Evolutionary conservation across 1,140 invertebrate genomes (phyloP).

Genomic region (Portunus trituberculatus): DNA sequence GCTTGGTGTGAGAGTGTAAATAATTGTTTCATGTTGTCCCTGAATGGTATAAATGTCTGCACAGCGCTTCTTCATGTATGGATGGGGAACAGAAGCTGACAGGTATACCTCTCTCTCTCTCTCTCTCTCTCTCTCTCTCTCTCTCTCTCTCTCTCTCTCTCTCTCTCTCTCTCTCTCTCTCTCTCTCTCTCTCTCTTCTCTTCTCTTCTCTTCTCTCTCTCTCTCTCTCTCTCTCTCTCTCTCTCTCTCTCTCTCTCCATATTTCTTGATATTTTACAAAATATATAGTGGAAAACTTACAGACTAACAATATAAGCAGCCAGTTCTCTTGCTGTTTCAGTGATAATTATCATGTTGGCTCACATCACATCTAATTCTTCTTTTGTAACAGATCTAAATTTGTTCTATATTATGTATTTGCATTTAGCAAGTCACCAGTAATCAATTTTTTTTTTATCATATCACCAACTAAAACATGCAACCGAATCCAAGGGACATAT

Average conservation of each 20-base stretch:
- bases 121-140: neutral
- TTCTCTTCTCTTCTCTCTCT: neutral
- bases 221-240: neutral
- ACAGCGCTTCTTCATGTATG: constrained; percentile 64
- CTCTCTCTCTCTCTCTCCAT: too few species aligned
- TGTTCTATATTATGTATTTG: too few species aligned
- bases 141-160: neutral
- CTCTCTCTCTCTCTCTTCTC: neutral
- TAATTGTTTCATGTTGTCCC: constrained; percentile 75
- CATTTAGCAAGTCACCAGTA: neutral
- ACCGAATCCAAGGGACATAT: too few species aligned
- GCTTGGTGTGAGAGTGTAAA: constrained; percentile 74
- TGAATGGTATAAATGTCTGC: constrained; percentile 68
- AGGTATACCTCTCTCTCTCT: neutral
- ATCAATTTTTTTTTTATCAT: neutral
- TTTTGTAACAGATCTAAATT: too few species aligned
- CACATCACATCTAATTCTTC: too few species aligned
- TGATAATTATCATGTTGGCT: too few species aligned
- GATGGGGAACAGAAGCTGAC: neutral
- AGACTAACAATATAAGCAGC: too few species aligned
- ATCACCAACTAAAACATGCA: too few species aligned
- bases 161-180: neutral
- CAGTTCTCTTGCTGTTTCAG: too few species aligned
- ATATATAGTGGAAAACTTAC: too few species aligned
- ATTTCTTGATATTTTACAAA: neutral